Evolutionary conservation across 2,113 vertebrate genomes (phyloP), one percentile per base, ranked within the genome.

Genomic region (Benitochromis conjunctus): DNA sequence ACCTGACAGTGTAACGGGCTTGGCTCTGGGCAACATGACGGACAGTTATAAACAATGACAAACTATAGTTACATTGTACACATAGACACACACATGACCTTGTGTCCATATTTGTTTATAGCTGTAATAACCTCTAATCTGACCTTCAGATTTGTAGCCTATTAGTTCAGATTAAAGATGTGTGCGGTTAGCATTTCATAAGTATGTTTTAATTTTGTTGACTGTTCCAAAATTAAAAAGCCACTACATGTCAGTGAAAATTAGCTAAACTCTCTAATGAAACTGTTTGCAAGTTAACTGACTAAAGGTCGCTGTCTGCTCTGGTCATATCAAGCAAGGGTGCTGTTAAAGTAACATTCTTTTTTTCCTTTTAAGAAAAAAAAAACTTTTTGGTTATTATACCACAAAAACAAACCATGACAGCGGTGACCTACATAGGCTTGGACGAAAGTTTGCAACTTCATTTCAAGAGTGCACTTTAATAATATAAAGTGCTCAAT

Each of bases 291-390:
- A 60, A 86, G 82, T 85, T 90, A 91, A 91, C 79, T 87, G 89
- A 87, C 79, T 89, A 94, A 94, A 94, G 94, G 92, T 94, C 91
- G 8, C 80, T 91, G 92, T 92, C 92, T 90, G 78, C 58, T 83
- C 76, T 62, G 34, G 76, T 92, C 69, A 92, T 76, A 81, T 92
- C 92, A 93, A 88, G 36, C 7, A 78, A 83, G 81, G 12, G 34
- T 82, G 64, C 21, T 41, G 19, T 84, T 84, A 18, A 80, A 88
- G 38, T 79, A 86, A 26, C 58, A 84, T 3, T 6, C 36, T 54
- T n/a, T 57, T 26, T 64, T 66, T 66, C 12, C 19, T 38, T 64
- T 21, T 66, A 13, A 66, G 62, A 66, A 6, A 34, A 38, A 64
- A 9, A 56, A 6, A 31, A 54, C 2, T 2, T 9, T 19, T 24